Percentiles rank a stretch among this genome's conserved stretches.
These are phyloP conservation scores for Cynodonichthys magdalenae DNA, from an alignment of 2,797 vertebrate species.

Conservation along the genomic window DNA sequence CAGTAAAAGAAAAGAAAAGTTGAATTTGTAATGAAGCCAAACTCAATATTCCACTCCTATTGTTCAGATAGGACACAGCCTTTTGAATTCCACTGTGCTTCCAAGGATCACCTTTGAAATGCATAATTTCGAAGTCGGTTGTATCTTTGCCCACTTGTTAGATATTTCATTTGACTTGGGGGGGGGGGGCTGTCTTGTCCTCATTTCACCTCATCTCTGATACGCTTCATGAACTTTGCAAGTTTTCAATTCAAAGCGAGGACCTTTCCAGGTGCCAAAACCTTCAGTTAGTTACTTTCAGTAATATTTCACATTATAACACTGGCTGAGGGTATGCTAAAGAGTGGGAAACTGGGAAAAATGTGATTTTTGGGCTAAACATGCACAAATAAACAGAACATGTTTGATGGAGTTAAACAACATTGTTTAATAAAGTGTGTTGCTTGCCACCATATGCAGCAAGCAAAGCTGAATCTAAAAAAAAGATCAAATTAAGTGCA, in stretches of 20 bases:
- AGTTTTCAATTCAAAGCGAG: not conserved
- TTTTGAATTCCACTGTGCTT: slow-evolving; percentile 52
- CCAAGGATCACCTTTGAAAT: slow-evolving; percentile 54
- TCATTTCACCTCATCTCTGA: slow-evolving; percentile 18
- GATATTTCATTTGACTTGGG: slow-evolving; percentile 37
- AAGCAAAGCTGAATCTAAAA: not conserved
- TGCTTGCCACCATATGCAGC: not conserved
- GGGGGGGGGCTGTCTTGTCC: slow-evolving; percentile 22
- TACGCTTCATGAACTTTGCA: slow-evolving; percentile 1
- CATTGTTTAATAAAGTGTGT: not conserved
- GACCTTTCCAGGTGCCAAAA: not conserved
- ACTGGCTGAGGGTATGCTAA: not conserved
- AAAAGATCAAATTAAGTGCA: not conserved
- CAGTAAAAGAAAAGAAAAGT: slow-evolving; percentile 57
- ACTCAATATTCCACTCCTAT: slow-evolving; percentile 77
- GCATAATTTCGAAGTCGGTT: slow-evolving; percentile 19
- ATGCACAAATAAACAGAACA: not conserved
- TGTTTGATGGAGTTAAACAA: not conserved
- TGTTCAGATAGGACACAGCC: slow-evolving; percentile 72
- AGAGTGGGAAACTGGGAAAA: too few species aligned
- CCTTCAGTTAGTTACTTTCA: not conserved
- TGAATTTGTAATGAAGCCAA: slow-evolving; percentile 75
- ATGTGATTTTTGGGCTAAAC: too few species aligned
- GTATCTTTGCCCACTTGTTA: slow-evolving; percentile 34
- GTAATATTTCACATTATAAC: not conserved